Evolutionary conservation across 2,797 vertebrate genomes (phyloP).

Genomic region (Amphiprion clarkii): DNA sequence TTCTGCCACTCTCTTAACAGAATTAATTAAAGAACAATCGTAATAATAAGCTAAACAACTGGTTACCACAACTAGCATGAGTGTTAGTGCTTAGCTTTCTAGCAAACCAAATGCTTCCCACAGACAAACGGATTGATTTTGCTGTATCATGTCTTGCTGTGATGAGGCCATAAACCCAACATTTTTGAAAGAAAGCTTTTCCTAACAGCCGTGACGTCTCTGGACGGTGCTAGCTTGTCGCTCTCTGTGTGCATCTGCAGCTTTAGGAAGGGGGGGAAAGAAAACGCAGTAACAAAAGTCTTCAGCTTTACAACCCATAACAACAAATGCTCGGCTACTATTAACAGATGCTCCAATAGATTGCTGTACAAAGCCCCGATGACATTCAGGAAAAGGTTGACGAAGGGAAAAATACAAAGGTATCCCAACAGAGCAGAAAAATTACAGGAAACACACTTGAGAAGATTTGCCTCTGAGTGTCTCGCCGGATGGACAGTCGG

Average conservation of each 20-base stretch:
- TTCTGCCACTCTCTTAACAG: too few relatives aligned
- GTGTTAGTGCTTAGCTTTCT: neutral
- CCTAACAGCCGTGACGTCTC: neutral
- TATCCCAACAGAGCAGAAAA: slow-evolving; percentile 46
- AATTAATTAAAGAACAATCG: too few relatives aligned
- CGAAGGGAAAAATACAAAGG: slow-evolving; percentile 61
- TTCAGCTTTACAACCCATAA: slow-evolving; percentile 42
- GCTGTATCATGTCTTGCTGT: neutral
- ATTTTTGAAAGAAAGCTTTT: neutral
- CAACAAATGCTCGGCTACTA: slow-evolving; percentile 45
- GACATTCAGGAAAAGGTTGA: slow-evolving; percentile 51
- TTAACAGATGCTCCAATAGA: slow-evolving; percentile 52
- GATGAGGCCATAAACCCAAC: neutral
- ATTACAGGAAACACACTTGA: slow-evolving; percentile 45
- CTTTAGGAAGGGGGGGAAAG: slow-evolving; percentile 43
- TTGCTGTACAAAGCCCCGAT: slow-evolving; percentile 39
- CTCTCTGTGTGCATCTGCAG: slow-evolving; percentile 46
- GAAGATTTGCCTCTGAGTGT: slow-evolving; percentile 39
- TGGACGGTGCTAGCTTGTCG: neutral
- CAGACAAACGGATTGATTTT: neutral
- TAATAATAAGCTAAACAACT: too few relatives aligned
- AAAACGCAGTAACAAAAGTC: slow-evolving; percentile 38
- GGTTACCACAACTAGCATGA: too few relatives aligned
- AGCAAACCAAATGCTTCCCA: neutral
- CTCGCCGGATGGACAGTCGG: slow-evolving; percentile 38